Base-by-base conservation (phyloP, 2,113 vertebrate genomes). In the Artemisiospiza belli region DNA sequence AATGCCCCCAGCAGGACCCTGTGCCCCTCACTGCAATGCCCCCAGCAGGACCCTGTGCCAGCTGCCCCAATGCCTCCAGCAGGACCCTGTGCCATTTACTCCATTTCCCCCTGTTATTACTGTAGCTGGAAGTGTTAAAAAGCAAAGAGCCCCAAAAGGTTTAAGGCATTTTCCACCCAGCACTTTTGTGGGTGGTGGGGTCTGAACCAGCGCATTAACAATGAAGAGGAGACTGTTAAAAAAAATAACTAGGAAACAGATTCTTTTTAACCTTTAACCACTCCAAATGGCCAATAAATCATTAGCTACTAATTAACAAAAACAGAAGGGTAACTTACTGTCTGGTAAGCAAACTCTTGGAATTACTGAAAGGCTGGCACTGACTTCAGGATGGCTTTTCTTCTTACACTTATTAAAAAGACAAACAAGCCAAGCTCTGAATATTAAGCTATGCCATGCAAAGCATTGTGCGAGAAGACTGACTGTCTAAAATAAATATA, bases 241-340 rank as follows among this genome's bases (percentile, higher is more conserved):
- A 89, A 94, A 95, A 69, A 18, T 44, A 72, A 12, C 81, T 90
- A 93, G 96, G 95, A 97, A 97, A 90, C 96, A 96, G 95, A 89
- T 95, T 97, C 62, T 92, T 95, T 94, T 78, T 95, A 95, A 97
- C 96, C 93, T 97, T 97, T 96, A 96, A 64, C 93, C 93, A 51
- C 31, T 72, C 30, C 28, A 24, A 95, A 75, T 54, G 59, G 86
- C 52, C 83, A 96, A 89, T 97, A 96, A 96, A 96, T 97, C 92
- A 97, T 95, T 94, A 93, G 88, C 92, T 96, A 95, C 95, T 94
- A 91, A 96, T 96, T 95, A 96, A 96, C 93, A 91, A 85, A 96
- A 90, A 68, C 84, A 95, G 73, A 82, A 61, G 94, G 62, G 78
- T 95, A 90, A 67, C 92, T 96, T 87, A 79, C 74, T 95, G 88